Evolutionary conservation across 2,888 invertebrate species (phyloP).

Genomic region (Orthosia gracilis): DNA sequence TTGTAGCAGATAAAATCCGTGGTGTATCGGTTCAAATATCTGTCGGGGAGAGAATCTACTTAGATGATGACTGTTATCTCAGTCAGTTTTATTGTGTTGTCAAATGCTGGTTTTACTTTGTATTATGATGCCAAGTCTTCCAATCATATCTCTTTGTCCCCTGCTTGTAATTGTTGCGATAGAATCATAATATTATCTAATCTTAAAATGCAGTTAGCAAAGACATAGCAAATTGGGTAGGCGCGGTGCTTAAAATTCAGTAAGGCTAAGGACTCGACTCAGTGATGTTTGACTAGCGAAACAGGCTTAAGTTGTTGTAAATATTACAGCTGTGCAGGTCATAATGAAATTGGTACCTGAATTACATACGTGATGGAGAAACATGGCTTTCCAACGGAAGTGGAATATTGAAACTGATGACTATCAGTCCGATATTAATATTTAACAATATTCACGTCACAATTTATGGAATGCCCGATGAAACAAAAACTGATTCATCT

Average conservation of each 20-base stretch:
- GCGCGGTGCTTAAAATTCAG: not conserved
- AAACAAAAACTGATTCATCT: constrained; percentile 44
- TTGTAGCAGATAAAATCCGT: constrained; percentile 39
- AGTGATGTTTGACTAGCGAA: not conserved
- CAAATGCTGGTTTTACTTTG: constrained; percentile 21
- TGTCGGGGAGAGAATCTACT: constrained; percentile 31
- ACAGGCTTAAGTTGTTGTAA: too few relatives aligned
- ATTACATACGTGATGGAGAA: not conserved
- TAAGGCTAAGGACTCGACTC: not conserved
- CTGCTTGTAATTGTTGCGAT: too few relatives aligned
- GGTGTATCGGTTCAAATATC: constrained; percentile 37
- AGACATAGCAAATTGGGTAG: not conserved
- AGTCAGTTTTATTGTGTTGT: constrained; percentile 21
- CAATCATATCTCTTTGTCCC: not conserved
- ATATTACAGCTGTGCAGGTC: too few relatives aligned
- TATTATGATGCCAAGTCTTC: not conserved
- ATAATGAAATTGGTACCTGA: not conserved
- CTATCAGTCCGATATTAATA: not conserved
- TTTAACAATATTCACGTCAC: constrained; percentile 11
- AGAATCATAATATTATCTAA: too few relatives aligned
- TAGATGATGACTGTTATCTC: constrained; percentile 25
- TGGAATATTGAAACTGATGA: not conserved
- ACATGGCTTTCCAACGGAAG: not conserved
- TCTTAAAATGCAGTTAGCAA: too few relatives aligned
- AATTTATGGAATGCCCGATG: not conserved